Conservation (phyloP, 2,797 vertebrate genomes). For the Denticeps clupeoides region DNA sequence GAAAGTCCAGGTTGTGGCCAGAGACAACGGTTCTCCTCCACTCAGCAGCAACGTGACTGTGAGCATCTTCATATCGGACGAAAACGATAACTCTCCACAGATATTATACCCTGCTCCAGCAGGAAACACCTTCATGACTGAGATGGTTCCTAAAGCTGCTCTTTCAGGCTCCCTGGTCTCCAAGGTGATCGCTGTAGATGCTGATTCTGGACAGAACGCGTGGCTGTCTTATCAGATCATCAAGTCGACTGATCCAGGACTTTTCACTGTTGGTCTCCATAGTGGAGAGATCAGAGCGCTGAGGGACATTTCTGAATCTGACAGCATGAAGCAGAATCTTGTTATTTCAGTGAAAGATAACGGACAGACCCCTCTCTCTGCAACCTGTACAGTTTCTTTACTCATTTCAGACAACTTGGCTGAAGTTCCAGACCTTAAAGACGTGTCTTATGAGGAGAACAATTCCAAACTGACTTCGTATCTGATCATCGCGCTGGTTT, state of each 20-base stretch:
- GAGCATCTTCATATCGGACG: constrained; percentile 41
- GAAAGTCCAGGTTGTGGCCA: constrained; percentile 45
- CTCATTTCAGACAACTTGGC: constrained; percentile 30
- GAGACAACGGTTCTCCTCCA: constrained; percentile 45
- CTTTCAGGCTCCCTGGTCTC: constrained; percentile 43
- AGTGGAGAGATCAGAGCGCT: constrained; percentile 45
- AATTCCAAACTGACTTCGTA: constrained; percentile 34
- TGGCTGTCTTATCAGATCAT: constrained; percentile 41
- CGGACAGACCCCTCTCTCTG: constrained; percentile 43
- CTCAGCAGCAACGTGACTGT: constrained; percentile 39
- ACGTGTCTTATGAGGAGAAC: constrained; percentile 22
- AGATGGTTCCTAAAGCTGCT: constrained; percentile 39
- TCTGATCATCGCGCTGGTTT: constrained; percentile 43
- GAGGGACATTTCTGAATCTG: constrained; percentile 36
- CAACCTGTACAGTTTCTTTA: constrained; percentile 27
- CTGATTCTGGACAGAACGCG: constrained; percentile 47
- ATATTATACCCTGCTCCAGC: constrained; percentile 44
- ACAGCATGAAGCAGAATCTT: constrained; percentile 41
- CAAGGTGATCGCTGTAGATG: constrained; percentile 48
- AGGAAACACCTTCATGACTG: constrained; percentile 35
- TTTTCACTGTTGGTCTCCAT: constrained; percentile 42
- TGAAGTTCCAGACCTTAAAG: constrained; percentile 26
- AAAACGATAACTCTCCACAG: constrained; percentile 46
- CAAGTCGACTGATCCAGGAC: constrained; percentile 52
- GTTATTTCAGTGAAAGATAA: constrained; percentile 44